Percentiles rank a stretch among this genome's conserved stretches.
phyloP scores from a whole-genome alignment of 1,140 invertebrate species.

The Hesperophylax magnus region DNA sequence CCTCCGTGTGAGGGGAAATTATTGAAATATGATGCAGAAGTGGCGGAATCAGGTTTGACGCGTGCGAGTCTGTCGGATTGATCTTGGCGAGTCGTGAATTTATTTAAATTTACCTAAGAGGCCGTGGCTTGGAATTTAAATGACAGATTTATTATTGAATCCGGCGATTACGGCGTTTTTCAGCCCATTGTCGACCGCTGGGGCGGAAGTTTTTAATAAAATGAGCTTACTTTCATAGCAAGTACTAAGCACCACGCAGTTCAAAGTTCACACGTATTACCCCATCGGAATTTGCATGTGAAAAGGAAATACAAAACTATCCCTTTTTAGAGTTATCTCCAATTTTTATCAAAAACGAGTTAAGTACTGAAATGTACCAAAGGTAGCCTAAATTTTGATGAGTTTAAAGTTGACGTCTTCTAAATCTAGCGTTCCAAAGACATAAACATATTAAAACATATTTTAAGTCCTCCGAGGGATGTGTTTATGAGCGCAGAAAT shows the following conservation, averaged over 20 bases:
- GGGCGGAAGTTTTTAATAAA: conserved; percentile 29
- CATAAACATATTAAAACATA: no score
- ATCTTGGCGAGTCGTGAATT: conserved; percentile 23
- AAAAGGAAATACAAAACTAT: background rate
- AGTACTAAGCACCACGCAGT: no score
- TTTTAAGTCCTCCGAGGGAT: no score
- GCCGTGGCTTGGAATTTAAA: conserved; percentile 15
- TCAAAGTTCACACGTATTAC: no score
- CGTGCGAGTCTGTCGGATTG: conserved; percentile 42
- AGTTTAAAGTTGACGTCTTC: no score
- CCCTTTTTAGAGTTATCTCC: no score
- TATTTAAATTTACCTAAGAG: conserved; percentile 31
- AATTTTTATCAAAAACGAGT: no score
- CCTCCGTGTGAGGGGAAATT: conserved; percentile 37
- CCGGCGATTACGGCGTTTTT: conserved; percentile 29
- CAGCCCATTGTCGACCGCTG: background rate
- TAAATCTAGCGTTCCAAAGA: no score
- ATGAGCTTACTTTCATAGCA: background rate
- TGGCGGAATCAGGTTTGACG: conserved; percentile 48
- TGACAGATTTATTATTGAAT: conserved; percentile 41
- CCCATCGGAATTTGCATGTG: background rate
- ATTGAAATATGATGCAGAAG: conserved; percentile 54
- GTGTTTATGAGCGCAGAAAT: no score
- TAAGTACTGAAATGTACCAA: no score
- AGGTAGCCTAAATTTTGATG: no score